These are phyloP conservation scores for Pteropus alecto DNA, from an alignment of 2,113 vertebrate species.

Conservation along the genomic window DNA sequence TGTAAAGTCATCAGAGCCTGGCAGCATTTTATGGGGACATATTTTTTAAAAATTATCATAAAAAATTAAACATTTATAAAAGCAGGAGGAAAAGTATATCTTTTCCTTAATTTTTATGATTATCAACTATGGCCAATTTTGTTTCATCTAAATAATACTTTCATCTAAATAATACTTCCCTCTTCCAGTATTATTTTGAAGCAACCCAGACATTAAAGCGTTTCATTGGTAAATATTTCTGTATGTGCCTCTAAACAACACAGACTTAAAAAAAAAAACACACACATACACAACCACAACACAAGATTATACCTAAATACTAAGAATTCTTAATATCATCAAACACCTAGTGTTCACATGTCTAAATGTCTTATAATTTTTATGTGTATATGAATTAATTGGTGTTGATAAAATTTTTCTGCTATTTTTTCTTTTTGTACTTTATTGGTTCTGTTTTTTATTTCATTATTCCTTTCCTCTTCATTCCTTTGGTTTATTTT, in stretches of 20 bases:
- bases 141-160: not conserved
- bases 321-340: not conserved
- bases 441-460: not conserved
- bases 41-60: not conserved
- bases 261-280: not conserved
- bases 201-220: not conserved
- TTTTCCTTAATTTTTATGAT: not conserved
- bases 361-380: not conserved
- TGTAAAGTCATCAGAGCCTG: not conserved
- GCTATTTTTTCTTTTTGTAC: not conserved
- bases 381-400: not conserved
- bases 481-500: not conserved
- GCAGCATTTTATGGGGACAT: not conserved
- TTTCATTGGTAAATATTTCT: not conserved
- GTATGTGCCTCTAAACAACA: not conserved
- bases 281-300: not conserved
- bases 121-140: not conserved
- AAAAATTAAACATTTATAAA: not conserved
- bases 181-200: not conserved
- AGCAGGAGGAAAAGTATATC: not conserved
- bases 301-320: not conserved
- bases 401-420: not conserved
- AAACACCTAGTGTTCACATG: not conserved
- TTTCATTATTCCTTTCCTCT: not conserved
- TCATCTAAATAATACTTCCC: not conserved